Evolutionary conservation across 2,113 vertebrate genomes (phyloP).

Genomic region (Antechinus stuartii): DNA sequence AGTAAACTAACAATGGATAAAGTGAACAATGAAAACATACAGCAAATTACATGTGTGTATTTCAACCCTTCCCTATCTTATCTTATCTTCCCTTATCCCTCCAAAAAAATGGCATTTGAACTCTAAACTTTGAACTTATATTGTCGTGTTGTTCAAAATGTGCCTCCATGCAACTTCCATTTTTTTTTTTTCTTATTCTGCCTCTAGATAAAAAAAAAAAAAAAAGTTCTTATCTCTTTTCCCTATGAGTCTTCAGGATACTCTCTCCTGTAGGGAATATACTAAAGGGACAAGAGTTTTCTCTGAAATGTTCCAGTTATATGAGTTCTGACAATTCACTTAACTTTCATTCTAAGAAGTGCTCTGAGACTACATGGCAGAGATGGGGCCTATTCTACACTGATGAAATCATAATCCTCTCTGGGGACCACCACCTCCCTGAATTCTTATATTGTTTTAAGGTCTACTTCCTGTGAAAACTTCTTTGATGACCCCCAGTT

Average conservation of each 20-base stretch:
- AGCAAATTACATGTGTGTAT: conserved; percentile 16
- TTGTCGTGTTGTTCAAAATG: neutral
- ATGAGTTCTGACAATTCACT: neutral
- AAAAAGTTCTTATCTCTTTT: neutral
- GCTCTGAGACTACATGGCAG: neutral
- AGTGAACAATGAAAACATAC: conserved; percentile 26
- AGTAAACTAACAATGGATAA: conserved; percentile 44
- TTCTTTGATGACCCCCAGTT: neutral
- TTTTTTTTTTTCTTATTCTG: neutral
- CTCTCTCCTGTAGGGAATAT: neutral
- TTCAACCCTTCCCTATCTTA: neutral
- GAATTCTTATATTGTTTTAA: neutral
- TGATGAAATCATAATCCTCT: neutral
- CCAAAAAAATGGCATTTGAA: too few relatives aligned
- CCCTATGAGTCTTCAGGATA: neutral
- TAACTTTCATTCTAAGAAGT: neutral
- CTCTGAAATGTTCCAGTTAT: neutral
- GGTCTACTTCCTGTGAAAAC: neutral
- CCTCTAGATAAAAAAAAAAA: neutral
- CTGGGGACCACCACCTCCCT: neutral
- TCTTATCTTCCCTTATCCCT: too few relatives aligned
- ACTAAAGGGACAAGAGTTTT: neutral
- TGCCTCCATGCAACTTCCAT: neutral
- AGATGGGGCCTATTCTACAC: neutral
- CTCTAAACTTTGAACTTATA: neutral